phyloP scores from a whole-genome alignment of 92 coral and sea anemone species.

The Epizoanthus ramosus region DNA sequence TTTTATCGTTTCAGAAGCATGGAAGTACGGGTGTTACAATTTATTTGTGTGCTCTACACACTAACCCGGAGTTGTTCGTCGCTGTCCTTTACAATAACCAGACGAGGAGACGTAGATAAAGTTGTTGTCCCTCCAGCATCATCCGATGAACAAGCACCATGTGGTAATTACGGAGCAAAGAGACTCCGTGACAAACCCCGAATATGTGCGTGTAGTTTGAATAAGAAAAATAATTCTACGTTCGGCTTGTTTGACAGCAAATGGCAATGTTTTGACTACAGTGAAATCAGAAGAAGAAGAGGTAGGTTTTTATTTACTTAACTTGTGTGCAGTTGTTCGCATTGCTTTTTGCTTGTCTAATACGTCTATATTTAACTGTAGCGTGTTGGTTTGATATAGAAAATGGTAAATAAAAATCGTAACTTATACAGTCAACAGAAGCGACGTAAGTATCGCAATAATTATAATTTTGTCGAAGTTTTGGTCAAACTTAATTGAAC shows the following conservation, averaged over 20 bases:
- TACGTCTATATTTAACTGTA: too few relatives aligned
- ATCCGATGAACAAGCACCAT: not conserved
- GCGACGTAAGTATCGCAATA: too few relatives aligned
- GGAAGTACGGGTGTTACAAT: too few relatives aligned
- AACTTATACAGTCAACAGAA: too few relatives aligned
- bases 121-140: not conserved
- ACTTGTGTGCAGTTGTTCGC: too few relatives aligned
- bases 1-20: too few relatives aligned
- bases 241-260: conserved; percentile 9
- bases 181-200: not conserved
- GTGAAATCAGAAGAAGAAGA: not conserved
- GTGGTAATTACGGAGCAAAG: not conserved
- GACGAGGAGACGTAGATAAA: not conserved
- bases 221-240: not conserved
- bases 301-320: not conserved
- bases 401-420: too few relatives aligned
- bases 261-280: conserved; percentile 24
- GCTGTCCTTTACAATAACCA: not conserved
- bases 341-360: too few relatives aligned
- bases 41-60: too few relatives aligned
- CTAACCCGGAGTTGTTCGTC: not conserved
- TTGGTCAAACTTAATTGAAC: too few relatives aligned
- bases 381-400: too few relatives aligned
- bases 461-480: too few relatives aligned
- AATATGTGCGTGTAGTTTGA: not conserved